A percentile compares a stretch with the other conserved stretches of the same genome.
These are phyloP conservation scores for Zaprionus kolodkinae DNA, from an alignment of 1,140 invertebrate genomes.

Conservation along the genomic window DNA sequence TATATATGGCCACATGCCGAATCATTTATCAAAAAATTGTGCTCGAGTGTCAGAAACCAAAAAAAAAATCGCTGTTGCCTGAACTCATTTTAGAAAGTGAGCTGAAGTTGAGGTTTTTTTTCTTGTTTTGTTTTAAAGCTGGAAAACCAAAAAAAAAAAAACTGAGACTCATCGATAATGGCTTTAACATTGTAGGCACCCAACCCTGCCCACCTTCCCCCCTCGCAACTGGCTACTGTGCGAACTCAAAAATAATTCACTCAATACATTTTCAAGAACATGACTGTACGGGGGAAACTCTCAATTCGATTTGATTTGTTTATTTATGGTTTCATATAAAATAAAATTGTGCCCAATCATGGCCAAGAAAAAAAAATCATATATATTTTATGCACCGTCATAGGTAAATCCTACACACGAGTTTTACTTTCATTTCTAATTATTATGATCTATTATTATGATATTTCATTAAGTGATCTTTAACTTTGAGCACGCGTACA, in stretches of 20 bases:
- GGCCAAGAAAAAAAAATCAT: constrained; percentile 37
- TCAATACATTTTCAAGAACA: constrained; percentile 75
- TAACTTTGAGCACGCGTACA: constrained; percentile 43
- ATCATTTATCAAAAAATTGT: constrained; percentile 75
- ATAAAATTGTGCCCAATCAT: constrained; percentile 71
- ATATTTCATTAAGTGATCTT: constrained; percentile 69
- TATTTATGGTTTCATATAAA: constrained; percentile 59
- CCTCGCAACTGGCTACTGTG: constrained; percentile 62
- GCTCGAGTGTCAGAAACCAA: constrained; percentile 58
- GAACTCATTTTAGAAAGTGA: constrained; percentile 82
- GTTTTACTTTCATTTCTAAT: constrained; percentile 80
- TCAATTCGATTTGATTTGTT: constrained; percentile 60
- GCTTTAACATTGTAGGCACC: constrained; percentile 54
- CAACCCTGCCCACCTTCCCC: background rate
- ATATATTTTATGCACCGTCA: constrained; percentile 60
- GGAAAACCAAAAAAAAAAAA: constrained; percentile 6
- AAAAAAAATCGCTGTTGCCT: constrained; percentile 68
- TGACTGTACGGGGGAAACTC: constrained; percentile 33
- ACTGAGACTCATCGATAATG: constrained; percentile 57
- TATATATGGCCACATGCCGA: constrained; percentile 27
- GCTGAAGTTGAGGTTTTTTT: constrained; percentile 19
- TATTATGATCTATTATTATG: constrained; percentile 74
- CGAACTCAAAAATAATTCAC: constrained; percentile 61
- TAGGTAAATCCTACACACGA: constrained; percentile 63
- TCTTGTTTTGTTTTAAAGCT: background rate